Percentiles rank a stretch among this genome's conserved stretches.
These are phyloP conservation scores for Clunio marinus DNA, from an alignment of 2,888 invertebrate species.

Conservation along the genomic window DNA sequence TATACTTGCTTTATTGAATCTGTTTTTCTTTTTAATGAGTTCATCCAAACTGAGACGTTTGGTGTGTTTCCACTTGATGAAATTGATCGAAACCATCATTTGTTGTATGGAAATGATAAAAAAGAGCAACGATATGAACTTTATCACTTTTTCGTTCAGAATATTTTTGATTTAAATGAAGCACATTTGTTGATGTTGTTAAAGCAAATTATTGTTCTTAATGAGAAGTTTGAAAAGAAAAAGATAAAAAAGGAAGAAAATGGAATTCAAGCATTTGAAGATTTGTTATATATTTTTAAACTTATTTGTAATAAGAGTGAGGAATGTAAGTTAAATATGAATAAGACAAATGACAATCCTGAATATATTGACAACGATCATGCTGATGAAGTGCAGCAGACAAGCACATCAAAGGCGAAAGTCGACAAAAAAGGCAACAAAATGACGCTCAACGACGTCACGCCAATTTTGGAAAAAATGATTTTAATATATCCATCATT, in stretches of 20 bases:
- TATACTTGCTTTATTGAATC: slow-evolving; percentile 36
- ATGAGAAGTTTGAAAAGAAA: slow-evolving; percentile 28
- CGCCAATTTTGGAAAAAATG: slow-evolving; percentile 29
- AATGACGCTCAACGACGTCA: slow-evolving; percentile 25
- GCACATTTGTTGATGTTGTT: slow-evolving; percentile 29
- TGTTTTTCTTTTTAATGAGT: slow-evolving; percentile 27
- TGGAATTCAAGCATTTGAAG: slow-evolving; percentile 24
- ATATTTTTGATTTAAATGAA: slow-evolving; percentile 30
- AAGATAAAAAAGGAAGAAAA: slow-evolving; percentile 9
- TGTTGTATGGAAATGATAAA: slow-evolving; percentile 24
- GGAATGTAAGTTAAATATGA: slow-evolving; percentile 31
- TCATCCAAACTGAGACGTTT: slow-evolving; percentile 33
- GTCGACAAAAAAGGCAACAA: neutral
- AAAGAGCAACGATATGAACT: neutral
- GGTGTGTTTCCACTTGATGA: slow-evolving; percentile 34
- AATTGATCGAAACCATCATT: slow-evolving; percentile 14
- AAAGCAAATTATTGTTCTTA: slow-evolving; percentile 27
- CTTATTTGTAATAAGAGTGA: slow-evolving; percentile 34
- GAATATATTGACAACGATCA: slow-evolving; percentile 10
- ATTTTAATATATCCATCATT: slow-evolving; percentile 28
- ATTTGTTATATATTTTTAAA: slow-evolving; percentile 29
- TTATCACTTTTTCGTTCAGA: slow-evolving; percentile 25
- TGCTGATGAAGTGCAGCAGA: neutral
- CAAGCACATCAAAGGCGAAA: neutral
- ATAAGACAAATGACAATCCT: neutral